Conservation (phyloP, 2,888 invertebrate genomes). For the Steinernema hermaphroditum region DNA sequence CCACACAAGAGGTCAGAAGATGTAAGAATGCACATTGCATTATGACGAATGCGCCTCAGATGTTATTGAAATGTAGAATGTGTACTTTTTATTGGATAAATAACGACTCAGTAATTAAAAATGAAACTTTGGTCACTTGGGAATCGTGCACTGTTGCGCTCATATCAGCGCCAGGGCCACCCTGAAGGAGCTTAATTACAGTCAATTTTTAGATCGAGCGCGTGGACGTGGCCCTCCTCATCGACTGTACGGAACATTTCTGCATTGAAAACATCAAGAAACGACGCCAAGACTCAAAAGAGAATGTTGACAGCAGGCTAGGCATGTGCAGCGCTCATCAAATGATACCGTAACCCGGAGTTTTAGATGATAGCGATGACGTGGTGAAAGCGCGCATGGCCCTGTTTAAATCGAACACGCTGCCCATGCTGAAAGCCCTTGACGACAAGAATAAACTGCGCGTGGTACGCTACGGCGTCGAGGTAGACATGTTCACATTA, state of each 20-base stretch:
- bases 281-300: slow-evolving; percentile 41
- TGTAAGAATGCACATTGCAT: too few species aligned
- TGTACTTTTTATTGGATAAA: too few species aligned
- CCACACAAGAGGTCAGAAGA: too few species aligned
- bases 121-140: too few species aligned
- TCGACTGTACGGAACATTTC: slow-evolving; percentile 84
- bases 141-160: too few species aligned
- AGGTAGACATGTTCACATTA: slow-evolving; percentile 31
- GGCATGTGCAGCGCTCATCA: neutral
- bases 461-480: slow-evolving; percentile 74
- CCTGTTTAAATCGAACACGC: slow-evolving; percentile 82
- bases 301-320: slow-evolving; percentile 36
- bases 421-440: slow-evolving; percentile 84
- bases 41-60: too few species aligned
- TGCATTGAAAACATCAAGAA: slow-evolving; percentile 59
- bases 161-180: too few species aligned
- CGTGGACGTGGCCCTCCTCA: slow-evolving; percentile 78
- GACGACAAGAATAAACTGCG: slow-evolving; percentile 81
- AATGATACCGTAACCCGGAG: slow-evolving; percentile 31
- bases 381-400: slow-evolving; percentile 82
- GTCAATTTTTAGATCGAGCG: slow-evolving; percentile 56
- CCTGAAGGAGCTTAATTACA: too few species aligned
- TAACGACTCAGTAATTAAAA: too few species aligned
- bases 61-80: too few species aligned
- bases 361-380: slow-evolving; percentile 81